Evolutionary conservation across 2,888 invertebrate genomes (phyloP), one percentile per base, ranked within the genome.

Genomic region (Tetanocera ferruginea): DNA sequence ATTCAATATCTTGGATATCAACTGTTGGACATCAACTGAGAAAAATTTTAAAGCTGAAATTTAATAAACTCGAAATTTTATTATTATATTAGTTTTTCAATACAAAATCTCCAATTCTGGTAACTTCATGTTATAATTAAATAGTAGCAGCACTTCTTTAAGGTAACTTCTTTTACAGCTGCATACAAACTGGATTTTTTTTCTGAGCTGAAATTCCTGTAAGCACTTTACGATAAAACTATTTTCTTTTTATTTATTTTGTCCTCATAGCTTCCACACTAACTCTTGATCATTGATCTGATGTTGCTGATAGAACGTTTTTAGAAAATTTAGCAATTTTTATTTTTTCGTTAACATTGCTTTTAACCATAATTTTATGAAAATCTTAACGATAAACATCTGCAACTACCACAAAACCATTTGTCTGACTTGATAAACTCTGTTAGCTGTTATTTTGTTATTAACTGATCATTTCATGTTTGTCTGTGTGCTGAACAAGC

Each of bases 351-450:
- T 37, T 37, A 66, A 66, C 64, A 34, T 0, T 6, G 19, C 9
- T 19, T 14, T 60, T 28, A 19, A 11, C 69, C 69, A 69, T 69
- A 69, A 51, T 17, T 25, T 69, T 69, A 69, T 69, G 69, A 51
- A 69, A 69, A 69, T 51, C 51, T 43, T 6, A 28, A 51, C 69
- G 69, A 69, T 69, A 49, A 51, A 8, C 25, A 51, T 69, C 69
- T 51, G 14, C 17, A 49, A 37, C 6, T 11, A 6, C 19, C 8
- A 8, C 11, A 34, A 19, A 17, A 37, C 17, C 25, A 23, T 51
- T 25, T 34, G 69, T 23, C 23, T 8, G 69, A 23, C 69, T 51
- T 69, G 49, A 69, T 69, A 69, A 69, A 51, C 51, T 69, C 51
- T 55, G 55, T 6, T 55, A n/a, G 57, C 57, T 60, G 23, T 55